Percentiles rank a stretch among this genome's conserved stretches.
Conservation (phyloP, 1,140 invertebrate species). For the Macrobrachium rosenbergii region DNA sequence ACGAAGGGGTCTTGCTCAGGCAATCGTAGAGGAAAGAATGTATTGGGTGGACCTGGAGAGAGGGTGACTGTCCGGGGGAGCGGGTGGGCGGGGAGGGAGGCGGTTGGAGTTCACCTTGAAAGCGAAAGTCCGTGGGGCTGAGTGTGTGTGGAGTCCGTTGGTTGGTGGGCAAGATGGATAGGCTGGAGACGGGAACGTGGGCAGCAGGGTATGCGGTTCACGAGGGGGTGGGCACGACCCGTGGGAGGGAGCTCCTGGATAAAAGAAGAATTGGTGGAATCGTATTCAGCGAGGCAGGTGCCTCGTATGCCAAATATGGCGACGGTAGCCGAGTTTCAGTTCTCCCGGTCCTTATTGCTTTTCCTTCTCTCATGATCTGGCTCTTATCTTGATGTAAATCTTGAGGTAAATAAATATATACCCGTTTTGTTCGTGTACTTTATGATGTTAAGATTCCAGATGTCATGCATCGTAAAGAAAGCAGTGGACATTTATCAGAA, state of each 20-base stretch:
- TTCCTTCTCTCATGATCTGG: too few species aligned
- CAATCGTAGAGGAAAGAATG: background rate
- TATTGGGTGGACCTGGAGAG: background rate
- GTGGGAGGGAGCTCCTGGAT: background rate
- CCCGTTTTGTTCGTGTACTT: too few species aligned
- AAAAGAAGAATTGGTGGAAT: too few species aligned
- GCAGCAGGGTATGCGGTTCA: background rate
- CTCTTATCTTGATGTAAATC: too few species aligned
- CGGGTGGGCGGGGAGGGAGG: background rate
- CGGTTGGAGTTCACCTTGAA: background rate
- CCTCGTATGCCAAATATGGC: too few species aligned
- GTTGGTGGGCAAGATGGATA: background rate
- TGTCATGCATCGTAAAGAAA: too few species aligned
- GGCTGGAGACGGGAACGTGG: background rate
- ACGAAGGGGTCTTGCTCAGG: background rate
- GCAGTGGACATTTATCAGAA: too few species aligned
- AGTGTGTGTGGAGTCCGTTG: background rate
- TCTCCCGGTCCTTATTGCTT: too few species aligned
- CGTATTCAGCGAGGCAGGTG: too few species aligned
- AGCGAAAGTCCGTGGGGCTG: slow-evolving; percentile 22
- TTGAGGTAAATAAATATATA: too few species aligned
- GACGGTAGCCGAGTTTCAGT: too few species aligned
- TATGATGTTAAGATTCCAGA: too few species aligned
- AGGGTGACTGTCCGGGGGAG: background rate
- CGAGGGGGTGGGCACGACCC: background rate